Evolutionary conservation across 2,888 invertebrate genomes (phyloP), one percentile per base, ranked within the genome.

Genomic region (Mythimna vitellina): DNA sequence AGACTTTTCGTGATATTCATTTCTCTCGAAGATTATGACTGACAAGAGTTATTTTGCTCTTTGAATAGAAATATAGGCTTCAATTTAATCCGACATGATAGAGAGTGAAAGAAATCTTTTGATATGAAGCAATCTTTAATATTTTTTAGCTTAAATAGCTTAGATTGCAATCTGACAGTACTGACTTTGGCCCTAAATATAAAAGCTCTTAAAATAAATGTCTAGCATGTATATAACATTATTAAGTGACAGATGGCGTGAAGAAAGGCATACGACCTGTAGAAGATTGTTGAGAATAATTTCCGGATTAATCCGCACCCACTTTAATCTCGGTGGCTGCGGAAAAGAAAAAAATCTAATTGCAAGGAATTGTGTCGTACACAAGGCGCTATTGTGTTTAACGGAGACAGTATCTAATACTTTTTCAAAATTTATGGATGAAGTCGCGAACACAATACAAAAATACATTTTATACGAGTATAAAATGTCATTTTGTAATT

Each of bases 241-340:
- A 73, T 66, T 69, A 32, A 38, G 10, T 54, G 49, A 61, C 51
- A 72, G 63, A 69, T 64, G 54, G 49, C 32, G 25, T 64, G 56
- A 12, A 32, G 51, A 32, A 29, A 42, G 66, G 58, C 54, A 70
- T 70, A 49, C 66, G 80, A 69, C 82, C 73, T 66, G 64, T 64
- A 53, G 17, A 73, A 69, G 54, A 78, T 73, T 66, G 79, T 73
- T 78, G 61, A 25, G 56, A 57, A 82, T 78, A 73, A 79, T 80
- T 80, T 73, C 73, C 82, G 73, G 82, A 80, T 78, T 82, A 67
- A 82, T 82, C 66, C 69, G 69, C 73, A 82, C 63, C 53, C 73
- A 57, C 68, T 60, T 82, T 78, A 78, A 82, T 80, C 74, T 73
- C 58, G 58, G 58, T 58, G 20, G 32, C 70, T 54, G 57, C 51